Conservation (phyloP, 1,140 invertebrate genomes). For the Diachasma alloeum region DNA sequence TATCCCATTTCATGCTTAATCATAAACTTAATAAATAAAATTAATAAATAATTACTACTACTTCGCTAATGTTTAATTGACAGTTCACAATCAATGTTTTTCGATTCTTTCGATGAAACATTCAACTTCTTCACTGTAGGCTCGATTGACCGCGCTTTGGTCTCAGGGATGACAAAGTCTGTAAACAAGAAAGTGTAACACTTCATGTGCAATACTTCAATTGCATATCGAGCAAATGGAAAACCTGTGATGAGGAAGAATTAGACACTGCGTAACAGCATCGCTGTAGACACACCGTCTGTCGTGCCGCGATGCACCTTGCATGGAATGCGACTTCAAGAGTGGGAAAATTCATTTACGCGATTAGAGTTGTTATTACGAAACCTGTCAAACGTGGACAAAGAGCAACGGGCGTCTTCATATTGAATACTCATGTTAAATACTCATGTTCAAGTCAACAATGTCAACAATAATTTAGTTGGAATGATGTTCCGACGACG, state of each 20-base stretch:
- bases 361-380: background rate
- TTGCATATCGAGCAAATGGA: constrained; percentile 34
- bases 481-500: too few relatives aligned
- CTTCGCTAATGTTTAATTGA: background rate
- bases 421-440: background rate
- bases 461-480: too few relatives aligned
- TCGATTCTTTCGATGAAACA: constrained; percentile 29
- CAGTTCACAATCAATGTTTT: constrained; percentile 5
- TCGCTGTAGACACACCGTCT: too few relatives aligned
- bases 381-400: background rate
- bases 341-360: background rate
- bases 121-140: constrained; percentile 64
- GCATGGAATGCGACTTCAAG: background rate
- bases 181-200: constrained; percentile 50
- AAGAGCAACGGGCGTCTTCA: background rate
- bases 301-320: too few relatives aligned
- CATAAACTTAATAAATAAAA: background rate
- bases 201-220: constrained; percentile 49
- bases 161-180: constrained; percentile 70
- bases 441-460: background rate
- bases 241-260: constrained; percentile 69
- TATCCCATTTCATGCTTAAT: background rate
- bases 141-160: constrained; percentile 70
- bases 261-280: too few relatives aligned
- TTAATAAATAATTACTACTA: too few relatives aligned